Evolutionary conservation across 2,888 invertebrate genomes (phyloP), one percentile per base, ranked within the genome.

Genomic region (Calliopum simillimum): DNA sequence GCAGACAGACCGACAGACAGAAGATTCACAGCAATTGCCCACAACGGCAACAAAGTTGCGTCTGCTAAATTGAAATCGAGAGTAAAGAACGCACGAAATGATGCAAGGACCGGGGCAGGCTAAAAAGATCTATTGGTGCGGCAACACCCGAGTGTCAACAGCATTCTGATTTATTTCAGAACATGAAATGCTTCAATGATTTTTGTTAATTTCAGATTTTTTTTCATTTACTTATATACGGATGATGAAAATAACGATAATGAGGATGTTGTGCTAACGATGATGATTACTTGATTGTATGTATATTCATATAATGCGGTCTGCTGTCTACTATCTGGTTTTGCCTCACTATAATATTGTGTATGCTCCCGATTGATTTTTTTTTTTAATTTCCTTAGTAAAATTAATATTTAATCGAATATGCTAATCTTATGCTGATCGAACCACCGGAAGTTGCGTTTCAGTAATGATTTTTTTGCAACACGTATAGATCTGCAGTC

Each of bases 171-270:
- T 84, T 84, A 84, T 85, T 82, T 80, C 81, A 79, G 79, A 82
- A 79, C 79, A 84, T 84, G 84, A 82, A 82, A 84, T 80, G 84
- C 84, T 84, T 83, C 82, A 82, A 79, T 83, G 83, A 78, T 76
- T 80, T 80, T 82, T 79, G 83, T 82, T 85, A 85, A 84, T 84
- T 84, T 85, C 82, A 75, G 79, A 80, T 80, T 80, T 81, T 81
- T 66, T n/a, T 43, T 41, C 4, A 19, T 41, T 33, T 51, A 14
- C 44, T 41, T 8, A 19, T 41, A 49, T 51, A 14, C 44, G 21
- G 56, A 56, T 56, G 21, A 16, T 53, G 53, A 8, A 21, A 23
- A 13, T 23, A 13, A n/a, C 43, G 65, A 21, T 67, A 55, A 66
- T 55, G 21, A 55, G 49, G 33, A 44, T 56, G 58, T 19, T 33